phyloP scores from a whole-genome alignment of 1,140 invertebrate species.

The Caenorhabditis brenneri region DNA sequence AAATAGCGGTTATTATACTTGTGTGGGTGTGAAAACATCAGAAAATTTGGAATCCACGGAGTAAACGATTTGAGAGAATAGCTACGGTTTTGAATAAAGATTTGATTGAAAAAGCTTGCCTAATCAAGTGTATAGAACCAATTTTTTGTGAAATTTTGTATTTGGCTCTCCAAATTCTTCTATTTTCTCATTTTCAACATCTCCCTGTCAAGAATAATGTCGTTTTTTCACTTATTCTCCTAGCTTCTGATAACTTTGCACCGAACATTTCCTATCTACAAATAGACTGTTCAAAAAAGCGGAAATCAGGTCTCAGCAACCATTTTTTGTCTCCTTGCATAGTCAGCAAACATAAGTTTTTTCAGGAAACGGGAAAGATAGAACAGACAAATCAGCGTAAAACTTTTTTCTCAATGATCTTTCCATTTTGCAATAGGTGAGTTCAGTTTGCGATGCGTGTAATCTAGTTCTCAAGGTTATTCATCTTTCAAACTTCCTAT shows the following conservation, averaged over 20 bases:
- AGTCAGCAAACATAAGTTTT: conserved; percentile 7
- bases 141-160: too few species aligned
- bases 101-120: too few species aligned
- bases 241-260: background rate
- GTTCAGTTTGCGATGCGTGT: background rate
- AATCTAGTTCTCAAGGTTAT: conserved; percentile 40
- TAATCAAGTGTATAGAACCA: too few species aligned
- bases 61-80: too few species aligned
- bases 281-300: conserved; percentile 5
- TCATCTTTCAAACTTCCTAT: conserved; percentile 26
- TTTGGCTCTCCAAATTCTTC: too few species aligned
- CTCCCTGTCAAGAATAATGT: too few species aligned
- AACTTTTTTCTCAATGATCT: conserved; percentile 30
- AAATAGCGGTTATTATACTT: too few species aligned
- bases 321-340: background rate
- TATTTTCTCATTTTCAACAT: too few species aligned
- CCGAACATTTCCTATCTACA: background rate
- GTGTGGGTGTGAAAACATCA: too few species aligned
- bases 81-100: too few species aligned
- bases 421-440: background rate
- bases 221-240: background rate
- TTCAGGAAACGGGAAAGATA: background rate
- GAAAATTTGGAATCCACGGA: too few species aligned
- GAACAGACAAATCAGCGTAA: conserved; percentile 8
- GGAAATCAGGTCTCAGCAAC: background rate